A percentile compares a stretch with the other conserved stretches of the same genome.
Evolutionary conservation across 2,797 vertebrate species (phyloP).

Genomic region (Pipistrellus pygmaeus): DNA sequence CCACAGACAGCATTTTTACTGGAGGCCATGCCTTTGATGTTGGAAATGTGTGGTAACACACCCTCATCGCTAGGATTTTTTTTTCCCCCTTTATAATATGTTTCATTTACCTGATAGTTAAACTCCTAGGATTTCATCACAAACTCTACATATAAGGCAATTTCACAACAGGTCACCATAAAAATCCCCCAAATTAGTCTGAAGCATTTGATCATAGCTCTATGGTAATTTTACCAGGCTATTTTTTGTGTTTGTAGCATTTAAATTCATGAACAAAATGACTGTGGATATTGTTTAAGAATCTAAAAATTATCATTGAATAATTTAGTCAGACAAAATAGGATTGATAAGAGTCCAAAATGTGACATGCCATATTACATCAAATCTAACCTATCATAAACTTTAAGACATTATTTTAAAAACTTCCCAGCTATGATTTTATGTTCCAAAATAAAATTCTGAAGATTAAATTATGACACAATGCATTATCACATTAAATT

Average conservation of each 20-base stretch:
- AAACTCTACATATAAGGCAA: neutral
- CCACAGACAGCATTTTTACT: neutral
- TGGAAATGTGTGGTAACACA: neutral
- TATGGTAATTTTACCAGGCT: neutral
- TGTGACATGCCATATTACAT: neutral
- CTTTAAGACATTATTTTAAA: neutral
- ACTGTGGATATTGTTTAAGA: neutral
- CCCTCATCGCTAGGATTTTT: neutral
- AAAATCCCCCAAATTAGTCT: constrained; percentile 22
- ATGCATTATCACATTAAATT: constrained; percentile 5
- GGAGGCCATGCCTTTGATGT: neutral
- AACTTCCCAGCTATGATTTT: constrained; percentile 15
- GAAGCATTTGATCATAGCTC: neutral
- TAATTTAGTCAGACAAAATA: constrained; percentile 50
- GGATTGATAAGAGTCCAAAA: neutral
- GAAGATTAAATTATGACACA: neutral
- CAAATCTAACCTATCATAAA: neutral
- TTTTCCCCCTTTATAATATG: neutral
- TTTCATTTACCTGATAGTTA: constrained; percentile 45
- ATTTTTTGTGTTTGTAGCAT: neutral
- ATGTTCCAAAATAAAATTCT: neutral
- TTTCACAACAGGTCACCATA: neutral
- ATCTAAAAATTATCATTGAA: constrained; percentile 23
- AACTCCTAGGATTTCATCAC: constrained; percentile 34
- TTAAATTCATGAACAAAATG: neutral